Base-by-base conservation (phyloP, 2,113 vertebrate genomes). In the Silurus asotus region DNA sequence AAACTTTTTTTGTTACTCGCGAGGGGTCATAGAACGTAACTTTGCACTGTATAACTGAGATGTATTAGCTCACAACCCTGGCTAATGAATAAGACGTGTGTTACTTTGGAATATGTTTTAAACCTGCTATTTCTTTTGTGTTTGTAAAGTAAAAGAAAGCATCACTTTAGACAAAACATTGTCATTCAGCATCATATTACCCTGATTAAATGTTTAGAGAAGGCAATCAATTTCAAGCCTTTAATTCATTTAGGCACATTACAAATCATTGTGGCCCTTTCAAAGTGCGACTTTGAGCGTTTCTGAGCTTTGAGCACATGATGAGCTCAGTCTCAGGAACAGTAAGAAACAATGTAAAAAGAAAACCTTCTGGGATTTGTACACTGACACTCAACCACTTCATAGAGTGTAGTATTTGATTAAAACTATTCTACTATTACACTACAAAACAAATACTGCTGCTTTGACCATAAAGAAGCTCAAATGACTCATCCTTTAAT, bases 401-500 rank as follows among this genome's bases (percentile, higher is more conserved):
- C 51, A 51, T 55, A n/a, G 51, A 65, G 37, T 70, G 55, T 37
- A 85, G 53, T 53, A 25, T 51, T 81, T 84, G 82, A 87, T 89
- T 87, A 89, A 61, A 70, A 84, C 69, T 81, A 76, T 81, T 89
- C n/a, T 48, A 28, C n/a, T 79, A 86, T 87, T 86, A 80, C 84
- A 48, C 49, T 84, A 61, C 23, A 64, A 81, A 84, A 86, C 80
- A 67, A 75, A 87, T 25, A 51, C 13, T 3, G 6, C n/a, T 14
- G 28, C 28, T 37, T 81, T 86, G 81, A 76, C 85, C 81, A 4
- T 23, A 80, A 62, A 10, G 17, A 20, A 8, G 51, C 58, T 61
- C n/a, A 14, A 58, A 53, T 72, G 69, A 67, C n/a, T 76, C 61
- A 81, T 53, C 82, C 65, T 84, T 86, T 86, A 59, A 7, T 84